Evolutionary conservation across 1,140 invertebrate genomes (phyloP).

Genomic region (Drosophila sechellia): DNA sequence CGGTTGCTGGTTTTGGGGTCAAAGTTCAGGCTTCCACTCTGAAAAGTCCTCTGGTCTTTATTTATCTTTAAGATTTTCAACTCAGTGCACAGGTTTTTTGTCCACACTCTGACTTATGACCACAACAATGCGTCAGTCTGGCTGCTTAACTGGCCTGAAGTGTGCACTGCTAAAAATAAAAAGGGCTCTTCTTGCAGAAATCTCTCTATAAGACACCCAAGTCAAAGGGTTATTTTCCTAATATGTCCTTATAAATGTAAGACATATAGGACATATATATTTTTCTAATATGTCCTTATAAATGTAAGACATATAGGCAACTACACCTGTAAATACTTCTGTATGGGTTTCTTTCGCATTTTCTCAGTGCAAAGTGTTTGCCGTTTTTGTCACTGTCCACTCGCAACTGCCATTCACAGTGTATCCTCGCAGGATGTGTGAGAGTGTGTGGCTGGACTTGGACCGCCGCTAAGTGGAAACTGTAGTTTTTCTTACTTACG

Average conservation of each 20-base stretch:
- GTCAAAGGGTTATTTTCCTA: too few species aligned
- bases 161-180: constrained; percentile 21
- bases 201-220: too few species aligned
- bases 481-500: constrained; percentile 82
- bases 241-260: too few species aligned
- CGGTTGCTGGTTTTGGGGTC: constrained; percentile 71
- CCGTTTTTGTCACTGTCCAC: constrained; percentile 79
- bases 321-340: too few species aligned
- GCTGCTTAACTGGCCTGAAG: constrained; percentile 29
- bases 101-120: constrained; percentile 56
- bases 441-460: constrained; percentile 47
- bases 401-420: constrained; percentile 71
- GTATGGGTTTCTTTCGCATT: background rate
- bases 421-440: constrained; percentile 39
- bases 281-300: too few species aligned
- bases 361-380: constrained; percentile 13
- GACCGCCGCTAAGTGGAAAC: constrained; percentile 71
- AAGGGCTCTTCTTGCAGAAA: background rate
- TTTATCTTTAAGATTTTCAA: constrained; percentile 84
- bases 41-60: constrained; percentile 57
- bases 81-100: constrained; percentile 70
- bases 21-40: constrained; percentile 60
- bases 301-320: too few species aligned
- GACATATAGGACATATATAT: too few species aligned
- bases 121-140: constrained; percentile 79